phyloP scores from a whole-genome alignment of 1,140 invertebrate genomes.

The Cherax destructor region DNA sequence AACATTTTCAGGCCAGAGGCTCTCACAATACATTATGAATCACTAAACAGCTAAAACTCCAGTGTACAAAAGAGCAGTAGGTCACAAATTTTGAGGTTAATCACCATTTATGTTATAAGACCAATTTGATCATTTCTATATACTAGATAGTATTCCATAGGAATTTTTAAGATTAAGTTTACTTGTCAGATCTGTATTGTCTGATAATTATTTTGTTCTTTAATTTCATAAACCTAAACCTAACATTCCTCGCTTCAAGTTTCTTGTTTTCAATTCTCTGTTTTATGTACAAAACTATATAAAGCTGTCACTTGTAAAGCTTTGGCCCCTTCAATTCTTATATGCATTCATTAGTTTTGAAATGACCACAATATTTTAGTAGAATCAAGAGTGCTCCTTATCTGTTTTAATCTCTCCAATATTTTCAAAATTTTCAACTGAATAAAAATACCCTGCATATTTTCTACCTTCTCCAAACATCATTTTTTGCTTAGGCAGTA shows the following conservation, averaged over 20 bases:
- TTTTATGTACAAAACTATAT: background rate
- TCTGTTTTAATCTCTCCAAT: background rate
- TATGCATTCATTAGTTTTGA: background rate
- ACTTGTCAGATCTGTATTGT: conserved; percentile 43
- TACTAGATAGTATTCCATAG: conserved; percentile 53
- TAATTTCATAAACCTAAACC: background rate
- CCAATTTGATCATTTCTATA: conserved; percentile 63
- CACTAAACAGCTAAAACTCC: conserved; percentile 43
- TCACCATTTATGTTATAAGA: conserved; percentile 55
- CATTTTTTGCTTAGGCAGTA: background rate
- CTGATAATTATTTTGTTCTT: conserved; percentile 33
- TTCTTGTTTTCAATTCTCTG: background rate
- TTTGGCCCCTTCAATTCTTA: conserved; percentile 7
- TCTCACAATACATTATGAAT: conserved; percentile 34
- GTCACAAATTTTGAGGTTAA: conserved; percentile 29
- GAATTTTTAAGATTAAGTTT: conserved; percentile 53
- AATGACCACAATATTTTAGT: background rate
- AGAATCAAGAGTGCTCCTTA: background rate
- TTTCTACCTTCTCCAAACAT: background rate
- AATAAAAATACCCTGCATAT: background rate
- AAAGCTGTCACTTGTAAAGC: conserved; percentile 23
- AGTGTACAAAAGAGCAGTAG: conserved; percentile 43
- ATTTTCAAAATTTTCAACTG: background rate
- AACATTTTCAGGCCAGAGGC: background rate
- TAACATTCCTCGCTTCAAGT: conserved; percentile 4